Percentiles rank a stretch among this genome's conserved stretches.
Evolutionary conservation across 2,113 vertebrate species (phyloP).

Genomic region (Gorilla gorilla): DNA sequence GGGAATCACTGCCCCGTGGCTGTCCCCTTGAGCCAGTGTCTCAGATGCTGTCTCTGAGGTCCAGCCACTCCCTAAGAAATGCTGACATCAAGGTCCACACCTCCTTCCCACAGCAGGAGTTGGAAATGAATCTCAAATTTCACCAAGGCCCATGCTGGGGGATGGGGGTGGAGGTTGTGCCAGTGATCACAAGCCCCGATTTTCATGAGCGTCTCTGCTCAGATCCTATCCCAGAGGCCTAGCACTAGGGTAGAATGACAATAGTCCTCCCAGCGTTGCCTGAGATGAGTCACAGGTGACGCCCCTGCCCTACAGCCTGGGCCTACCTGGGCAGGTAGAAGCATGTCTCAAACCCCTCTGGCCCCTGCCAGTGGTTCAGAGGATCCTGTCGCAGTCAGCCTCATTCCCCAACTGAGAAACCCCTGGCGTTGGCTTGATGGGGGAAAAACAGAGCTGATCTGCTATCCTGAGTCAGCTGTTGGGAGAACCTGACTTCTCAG

Average conservation of each 20-base stretch:
- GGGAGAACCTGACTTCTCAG: not conserved
- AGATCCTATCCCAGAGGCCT: not conserved
- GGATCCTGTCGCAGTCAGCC: not conserved
- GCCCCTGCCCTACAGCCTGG: not conserved
- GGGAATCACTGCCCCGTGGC: too few relatives aligned
- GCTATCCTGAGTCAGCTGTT: not conserved
- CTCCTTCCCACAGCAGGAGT: not conserved
- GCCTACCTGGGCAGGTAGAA: constrained; percentile 36
- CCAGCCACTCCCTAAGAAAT: not conserved
- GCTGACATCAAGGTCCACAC: not conserved
- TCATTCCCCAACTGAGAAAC: not conserved
- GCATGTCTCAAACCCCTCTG: not conserved
- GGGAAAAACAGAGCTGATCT: not conserved
- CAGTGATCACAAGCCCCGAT: not conserved
- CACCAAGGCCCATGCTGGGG: fast-evolving
- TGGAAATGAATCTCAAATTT: not conserved
- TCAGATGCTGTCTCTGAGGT: not conserved
- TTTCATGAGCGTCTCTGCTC: not conserved
- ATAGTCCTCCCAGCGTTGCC: not conserved
- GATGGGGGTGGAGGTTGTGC: not conserved
- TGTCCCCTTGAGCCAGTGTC: not conserved
- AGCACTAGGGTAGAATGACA: not conserved
- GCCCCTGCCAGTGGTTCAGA: not conserved
- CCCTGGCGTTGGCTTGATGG: fast-evolving
- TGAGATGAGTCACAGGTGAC: constrained; percentile 47